Evolutionary conservation across 2,888 invertebrate species (phyloP), one percentile per base, ranked within the genome.

Genomic region (Minunthozetes semirufus): DNA sequence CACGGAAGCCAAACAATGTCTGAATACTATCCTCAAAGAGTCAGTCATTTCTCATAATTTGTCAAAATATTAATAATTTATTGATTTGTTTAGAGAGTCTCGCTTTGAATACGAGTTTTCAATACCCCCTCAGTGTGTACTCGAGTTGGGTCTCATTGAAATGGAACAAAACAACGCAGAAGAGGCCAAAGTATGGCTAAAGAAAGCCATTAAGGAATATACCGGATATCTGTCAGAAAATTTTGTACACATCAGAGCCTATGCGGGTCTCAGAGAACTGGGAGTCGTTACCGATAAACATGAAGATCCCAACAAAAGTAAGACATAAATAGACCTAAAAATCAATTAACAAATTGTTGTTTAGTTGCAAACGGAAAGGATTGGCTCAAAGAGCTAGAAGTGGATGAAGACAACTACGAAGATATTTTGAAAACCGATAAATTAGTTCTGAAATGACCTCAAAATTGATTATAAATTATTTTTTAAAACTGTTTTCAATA

Each of bases 91-190:
- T 9, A 48, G 42, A 17, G 50, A 75, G 68, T 11, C 25, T 9
- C 56, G 72, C 9, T 59, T 76, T 27, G 66, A 63, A 48, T 13
- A 56, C 5, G 72, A 76, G 11, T 33, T 70, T n/a, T 77, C 73
- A 50, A 33, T 77, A 9, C 17, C 33, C 9, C 76, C 77, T 4
- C 74, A 74, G 38, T 29, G 74, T 17, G 38, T 68, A n/a, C 29
- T 77, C 38, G 77, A 77, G 70, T 27, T 76, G 38, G 76, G 76
- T 4, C 53, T 77, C 68, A 76, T 71, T 22, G 61, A 74, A 29
- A n/a, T 76, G 13, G 46, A 42, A 5, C 66, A 59, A 38, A 25
- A 50, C 11, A 66, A 76, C 5, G n/a, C 27, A 15, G 70, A 71
- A 25, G 19, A 56, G 1, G 76, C 76, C 13, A 59, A 68, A n/a